phyloP scores from a whole-genome alignment of 2,888 invertebrate species.

The Cephonodes hylas region DNA sequence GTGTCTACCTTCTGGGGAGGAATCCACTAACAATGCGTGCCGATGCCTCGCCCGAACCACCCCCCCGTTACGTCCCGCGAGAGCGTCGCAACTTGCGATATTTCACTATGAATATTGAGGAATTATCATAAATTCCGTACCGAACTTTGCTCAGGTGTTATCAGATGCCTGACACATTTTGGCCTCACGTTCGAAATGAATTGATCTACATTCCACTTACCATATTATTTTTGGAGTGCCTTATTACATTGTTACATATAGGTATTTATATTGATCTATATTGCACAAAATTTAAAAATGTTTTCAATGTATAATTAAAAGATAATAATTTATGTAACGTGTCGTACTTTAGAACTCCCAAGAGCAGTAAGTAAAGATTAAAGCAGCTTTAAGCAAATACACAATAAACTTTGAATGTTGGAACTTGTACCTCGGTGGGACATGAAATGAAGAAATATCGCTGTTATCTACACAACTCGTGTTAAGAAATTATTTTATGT shows the following conservation, averaged over 20 bases:
- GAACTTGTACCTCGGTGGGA: constrained; percentile 24
- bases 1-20: constrained; percentile 59
- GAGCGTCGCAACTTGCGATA: constrained; percentile 41
- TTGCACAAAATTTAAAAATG: too few relatives aligned
- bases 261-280: too few relatives aligned
- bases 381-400: constrained; percentile 6
- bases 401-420: constrained; percentile 17
- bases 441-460: constrained; percentile 27
- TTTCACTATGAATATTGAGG: constrained; percentile 71
- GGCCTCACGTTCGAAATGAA: constrained; percentile 10
- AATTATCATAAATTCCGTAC: constrained; percentile 64
- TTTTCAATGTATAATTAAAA: neutral
- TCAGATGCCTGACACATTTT: constrained; percentile 49
- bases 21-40: constrained; percentile 65
- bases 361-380: constrained; percentile 11
- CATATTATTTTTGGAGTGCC: too few relatives aligned
- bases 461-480: constrained; percentile 26
- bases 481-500: constrained; percentile 13
- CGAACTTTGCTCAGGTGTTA: constrained; percentile 42
- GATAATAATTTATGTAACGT: neutral
- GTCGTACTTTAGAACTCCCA: constrained; percentile 12
- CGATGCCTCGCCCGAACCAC: constrained; percentile 27
- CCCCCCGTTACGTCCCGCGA: constrained; percentile 25
- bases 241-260: too few relatives aligned
- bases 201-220: neutral